Percentiles rank a stretch among this genome's conserved stretches.
Evolutionary conservation across 2,113 vertebrate species (phyloP).

Genomic region (Gila orcuttii): DNA sequence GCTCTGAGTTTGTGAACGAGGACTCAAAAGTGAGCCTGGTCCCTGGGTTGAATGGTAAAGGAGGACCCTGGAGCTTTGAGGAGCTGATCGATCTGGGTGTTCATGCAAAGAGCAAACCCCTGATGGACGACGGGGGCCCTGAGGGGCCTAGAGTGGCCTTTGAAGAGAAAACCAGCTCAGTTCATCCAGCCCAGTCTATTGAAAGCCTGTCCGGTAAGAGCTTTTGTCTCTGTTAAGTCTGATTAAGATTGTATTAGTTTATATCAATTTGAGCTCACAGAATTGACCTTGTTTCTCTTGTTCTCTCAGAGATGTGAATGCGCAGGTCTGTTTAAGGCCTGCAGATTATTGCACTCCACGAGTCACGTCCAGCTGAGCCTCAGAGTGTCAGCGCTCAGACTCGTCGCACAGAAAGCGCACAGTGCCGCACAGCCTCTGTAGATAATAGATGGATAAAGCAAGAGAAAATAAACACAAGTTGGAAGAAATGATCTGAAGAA

Average conservation of each 20-base stretch:
- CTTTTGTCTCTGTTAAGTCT: background rate
- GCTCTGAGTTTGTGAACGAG: constrained; percentile 72
- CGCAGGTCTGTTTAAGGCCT: constrained; percentile 62
- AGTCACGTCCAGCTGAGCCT: constrained; percentile 76
- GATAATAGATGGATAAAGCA: constrained; percentile 54
- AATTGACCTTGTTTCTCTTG: background rate
- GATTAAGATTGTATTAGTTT: background rate
- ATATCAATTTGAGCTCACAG: background rate
- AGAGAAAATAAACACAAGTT: constrained; percentile 40
- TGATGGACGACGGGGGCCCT: constrained; percentile 69
- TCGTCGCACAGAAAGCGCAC: constrained; percentile 45
- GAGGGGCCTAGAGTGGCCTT: constrained; percentile 76
- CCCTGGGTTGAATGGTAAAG: constrained; percentile 77
- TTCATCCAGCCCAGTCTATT: constrained; percentile 78
- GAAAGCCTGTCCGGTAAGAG: constrained; percentile 83
- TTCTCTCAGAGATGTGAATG: constrained; percentile 80
- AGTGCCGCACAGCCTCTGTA: constrained; percentile 51
- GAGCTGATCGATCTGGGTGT: constrained; percentile 80
- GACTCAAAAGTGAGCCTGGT: constrained; percentile 66
- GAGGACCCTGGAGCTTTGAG: constrained; percentile 80
- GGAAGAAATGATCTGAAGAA: constrained; percentile 49
- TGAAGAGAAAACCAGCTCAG: constrained; percentile 78
- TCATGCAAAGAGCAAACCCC: constrained; percentile 75
- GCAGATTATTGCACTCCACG: constrained; percentile 76
- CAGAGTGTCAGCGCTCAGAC: constrained; percentile 62